Evolutionary conservation across 2,888 invertebrate genomes (phyloP).

Genomic region (Eupithecia subumbrata): DNA sequence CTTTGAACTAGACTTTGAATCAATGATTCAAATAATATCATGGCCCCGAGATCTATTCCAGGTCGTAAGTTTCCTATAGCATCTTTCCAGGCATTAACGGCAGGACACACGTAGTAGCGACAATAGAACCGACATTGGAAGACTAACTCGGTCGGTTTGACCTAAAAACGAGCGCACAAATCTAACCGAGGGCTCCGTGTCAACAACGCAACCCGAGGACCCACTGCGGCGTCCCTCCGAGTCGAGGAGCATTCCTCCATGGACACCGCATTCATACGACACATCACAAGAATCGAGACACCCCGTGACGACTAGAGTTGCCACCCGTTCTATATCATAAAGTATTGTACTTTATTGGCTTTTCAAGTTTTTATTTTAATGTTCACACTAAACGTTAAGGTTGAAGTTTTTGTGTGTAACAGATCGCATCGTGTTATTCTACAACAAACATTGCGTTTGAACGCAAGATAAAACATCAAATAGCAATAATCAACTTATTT

Average conservation of each 20-base stretch:
- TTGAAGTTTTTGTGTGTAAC: too few species aligned
- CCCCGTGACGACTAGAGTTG: too few species aligned
- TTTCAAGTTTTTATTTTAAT: too few species aligned
- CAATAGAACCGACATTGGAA: not conserved
- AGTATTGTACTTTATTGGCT: too few species aligned
- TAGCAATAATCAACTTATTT: too few species aligned
- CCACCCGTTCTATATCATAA: too few species aligned
- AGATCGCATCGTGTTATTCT: too few species aligned
- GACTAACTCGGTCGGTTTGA: not conserved
- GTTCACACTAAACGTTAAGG: too few species aligned
- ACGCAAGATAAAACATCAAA: too few species aligned
- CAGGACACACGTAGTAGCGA: not conserved
- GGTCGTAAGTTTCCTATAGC: not conserved
- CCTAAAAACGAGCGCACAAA: slow-evolving; percentile 27
- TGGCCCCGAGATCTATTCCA: not conserved
- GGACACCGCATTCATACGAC: not conserved
- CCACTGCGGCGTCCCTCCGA: not conserved
- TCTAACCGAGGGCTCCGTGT: slow-evolving; percentile 26
- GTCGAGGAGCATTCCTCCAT: not conserved
- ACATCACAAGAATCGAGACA: not conserved
- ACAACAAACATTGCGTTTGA: too few species aligned
- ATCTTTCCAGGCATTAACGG: not conserved
- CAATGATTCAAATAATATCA: not conserved
- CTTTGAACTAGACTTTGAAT: too few species aligned
- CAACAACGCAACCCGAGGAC: slow-evolving; percentile 23